Percentiles rank a stretch among this genome's conserved stretches.
These are phyloP conservation scores for Macropis europaea DNA, from an alignment of 2,888 invertebrate species.

Conservation along the genomic window DNA sequence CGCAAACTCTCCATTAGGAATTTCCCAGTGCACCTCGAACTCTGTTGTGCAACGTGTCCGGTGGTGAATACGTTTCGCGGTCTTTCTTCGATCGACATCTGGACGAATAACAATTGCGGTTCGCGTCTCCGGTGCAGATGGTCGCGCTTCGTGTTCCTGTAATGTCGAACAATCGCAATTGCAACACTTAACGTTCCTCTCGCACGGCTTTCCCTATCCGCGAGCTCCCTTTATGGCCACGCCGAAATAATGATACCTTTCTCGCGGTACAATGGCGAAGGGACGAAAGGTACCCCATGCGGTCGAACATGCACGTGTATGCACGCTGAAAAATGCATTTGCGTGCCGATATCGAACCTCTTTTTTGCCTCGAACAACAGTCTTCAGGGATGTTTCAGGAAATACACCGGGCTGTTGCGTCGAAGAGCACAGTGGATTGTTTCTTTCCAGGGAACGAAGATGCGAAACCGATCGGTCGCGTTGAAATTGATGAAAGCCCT, in stretches of 20 bases:
- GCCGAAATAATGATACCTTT: constrained; percentile 71
- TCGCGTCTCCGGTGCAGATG: constrained; percentile 59
- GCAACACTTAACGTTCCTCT: constrained; percentile 66
- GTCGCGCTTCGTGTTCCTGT: constrained; percentile 49
- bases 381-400: neutral
- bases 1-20: too few relatives aligned
- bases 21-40: too few relatives aligned
- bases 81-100: constrained; percentile 51
- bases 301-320: constrained; percentile 31
- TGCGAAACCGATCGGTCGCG: neutral
- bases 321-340: neutral
- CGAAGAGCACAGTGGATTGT: neutral
- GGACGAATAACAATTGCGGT: constrained; percentile 62
- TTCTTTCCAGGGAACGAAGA: neutral
- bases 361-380: neutral
- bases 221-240: constrained; percentile 61
- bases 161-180: constrained; percentile 62
- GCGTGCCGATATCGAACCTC: constrained; percentile 4
- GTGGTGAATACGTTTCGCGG: constrained; percentile 17
- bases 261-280: constrained; percentile 59
- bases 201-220: constrained; percentile 54
- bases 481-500: constrained; percentile 34
- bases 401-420: neutral
- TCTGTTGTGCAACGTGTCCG: too few relatives aligned
- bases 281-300: constrained; percentile 50